A percentile compares a stretch with the other conserved stretches of the same genome.
Conservation (phyloP, 2,888 invertebrate species). For the Osmoderma eremita region DNA sequence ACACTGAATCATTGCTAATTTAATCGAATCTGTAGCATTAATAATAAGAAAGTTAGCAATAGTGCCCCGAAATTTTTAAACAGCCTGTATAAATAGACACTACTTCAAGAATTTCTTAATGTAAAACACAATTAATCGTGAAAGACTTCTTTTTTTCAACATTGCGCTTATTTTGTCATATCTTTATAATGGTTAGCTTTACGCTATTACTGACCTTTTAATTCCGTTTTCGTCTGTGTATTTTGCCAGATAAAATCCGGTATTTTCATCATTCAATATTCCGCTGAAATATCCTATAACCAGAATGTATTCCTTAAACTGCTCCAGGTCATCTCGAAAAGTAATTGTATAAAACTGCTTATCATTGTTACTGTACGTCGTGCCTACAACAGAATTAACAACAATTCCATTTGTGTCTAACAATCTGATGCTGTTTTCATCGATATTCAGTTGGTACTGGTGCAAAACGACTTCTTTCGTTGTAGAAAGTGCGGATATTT, state of each 20-base stretch:
- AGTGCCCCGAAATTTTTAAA: too few species aligned
- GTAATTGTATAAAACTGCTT: conserved; percentile 29
- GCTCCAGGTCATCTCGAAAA: background rate
- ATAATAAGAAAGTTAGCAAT: too few species aligned
- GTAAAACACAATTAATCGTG: too few species aligned
- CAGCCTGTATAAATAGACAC: too few species aligned
- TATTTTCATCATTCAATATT: conserved; percentile 22
- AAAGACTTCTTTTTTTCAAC: too few species aligned
- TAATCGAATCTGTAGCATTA: too few species aligned
- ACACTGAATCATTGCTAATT: too few species aligned
- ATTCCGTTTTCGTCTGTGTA: conserved; percentile 33
- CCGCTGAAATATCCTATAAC: conserved; percentile 29
- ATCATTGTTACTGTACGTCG: conserved; percentile 16
- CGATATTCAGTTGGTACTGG: conserved; percentile 24
- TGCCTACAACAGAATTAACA: conserved; percentile 2
- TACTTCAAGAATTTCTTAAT: too few species aligned
- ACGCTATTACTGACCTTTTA: conserved; percentile 4
- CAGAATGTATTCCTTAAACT: background rate
- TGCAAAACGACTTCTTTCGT: conserved; percentile 28
- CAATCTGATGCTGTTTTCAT: conserved; percentile 16
- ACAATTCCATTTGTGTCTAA: background rate
- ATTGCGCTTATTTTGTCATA: too few species aligned
- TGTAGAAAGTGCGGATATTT: background rate
- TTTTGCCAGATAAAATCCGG: conserved; percentile 39
- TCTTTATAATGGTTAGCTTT: too few species aligned